Conservation (phyloP, 2,888 invertebrate species). For the Spicauda simplicius region DNA sequence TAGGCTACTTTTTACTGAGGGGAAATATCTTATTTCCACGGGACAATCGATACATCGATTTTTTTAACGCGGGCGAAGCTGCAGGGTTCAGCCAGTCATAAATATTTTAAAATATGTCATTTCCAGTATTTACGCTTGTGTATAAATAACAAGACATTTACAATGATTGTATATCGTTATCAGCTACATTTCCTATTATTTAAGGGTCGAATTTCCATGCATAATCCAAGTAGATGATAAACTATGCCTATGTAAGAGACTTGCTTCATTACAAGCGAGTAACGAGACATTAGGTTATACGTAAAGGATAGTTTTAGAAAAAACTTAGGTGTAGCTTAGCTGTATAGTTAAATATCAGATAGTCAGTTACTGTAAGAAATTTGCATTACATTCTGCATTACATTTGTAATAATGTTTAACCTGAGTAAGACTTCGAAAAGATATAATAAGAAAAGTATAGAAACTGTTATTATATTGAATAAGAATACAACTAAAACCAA, state of each 20-base stretch:
- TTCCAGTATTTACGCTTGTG: background rate
- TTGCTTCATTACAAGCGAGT: background rate
- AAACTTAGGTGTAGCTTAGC: background rate
- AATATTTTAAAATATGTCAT: background rate
- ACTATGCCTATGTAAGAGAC: background rate
- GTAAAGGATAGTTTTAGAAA: background rate
- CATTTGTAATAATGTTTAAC: no score
- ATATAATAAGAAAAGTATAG: no score
- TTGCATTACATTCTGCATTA: no score
- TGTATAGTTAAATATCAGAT: no score
- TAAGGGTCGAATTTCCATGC: background rate
- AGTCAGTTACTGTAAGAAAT: no score
- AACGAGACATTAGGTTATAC: background rate
- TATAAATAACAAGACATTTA: background rate
- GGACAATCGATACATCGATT: no score
- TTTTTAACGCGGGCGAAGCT: no score
- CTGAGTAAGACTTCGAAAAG: no score
- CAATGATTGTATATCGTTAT: background rate
- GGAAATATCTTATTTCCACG: no score
- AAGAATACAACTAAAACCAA: no score
- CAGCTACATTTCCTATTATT: background rate
- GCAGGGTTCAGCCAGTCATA: background rate
- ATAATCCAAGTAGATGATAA: background rate
- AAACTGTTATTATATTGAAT: no score
- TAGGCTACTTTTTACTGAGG: no score